Evolutionary conservation across 1,140 invertebrate species (phyloP).

Genomic region (Drosophila willistoni): DNA sequence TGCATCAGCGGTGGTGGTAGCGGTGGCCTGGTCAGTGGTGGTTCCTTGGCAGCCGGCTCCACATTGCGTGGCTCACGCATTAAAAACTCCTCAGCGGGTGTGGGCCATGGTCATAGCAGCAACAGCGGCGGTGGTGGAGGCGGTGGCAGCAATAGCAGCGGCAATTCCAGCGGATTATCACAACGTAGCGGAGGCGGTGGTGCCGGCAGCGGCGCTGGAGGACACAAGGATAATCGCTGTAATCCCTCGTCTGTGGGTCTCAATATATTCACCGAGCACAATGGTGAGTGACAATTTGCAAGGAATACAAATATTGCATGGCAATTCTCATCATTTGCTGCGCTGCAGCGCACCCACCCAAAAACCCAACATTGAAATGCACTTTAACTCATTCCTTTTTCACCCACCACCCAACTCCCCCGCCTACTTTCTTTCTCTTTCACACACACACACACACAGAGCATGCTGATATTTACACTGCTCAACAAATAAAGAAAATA

Average conservation of each 20-base stretch:
- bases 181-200: constrained; percentile 86
- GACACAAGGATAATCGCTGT: constrained; percentile 89
- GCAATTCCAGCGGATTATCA: constrained; percentile 48
- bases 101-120: constrained; percentile 83
- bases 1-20: constrained; percentile 55
- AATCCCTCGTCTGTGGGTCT: constrained; percentile 87
- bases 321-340: not conserved
- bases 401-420: not conserved
- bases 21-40: constrained; percentile 42
- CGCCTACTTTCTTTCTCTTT: not conserved
- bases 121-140: constrained; percentile 86
- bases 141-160: constrained; percentile 85
- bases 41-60: constrained; percentile 70
- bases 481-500: not conserved
- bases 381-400: constrained; percentile 20
- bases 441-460: not conserved
- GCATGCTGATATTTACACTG: constrained; percentile 15
- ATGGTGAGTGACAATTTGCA: constrained; percentile 86
- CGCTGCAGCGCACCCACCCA: not conserved
- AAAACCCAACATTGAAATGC: constrained; percentile 27
- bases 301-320: constrained; percentile 8
- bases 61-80: constrained; percentile 81
- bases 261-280: constrained; percentile 96
- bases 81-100: constrained; percentile 82
- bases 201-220: constrained; percentile 84